Evolutionary conservation across 1,140 invertebrate genomes (phyloP), one percentile per base, ranked within the genome.

Genomic region (Drosophila micromelanica): DNA sequence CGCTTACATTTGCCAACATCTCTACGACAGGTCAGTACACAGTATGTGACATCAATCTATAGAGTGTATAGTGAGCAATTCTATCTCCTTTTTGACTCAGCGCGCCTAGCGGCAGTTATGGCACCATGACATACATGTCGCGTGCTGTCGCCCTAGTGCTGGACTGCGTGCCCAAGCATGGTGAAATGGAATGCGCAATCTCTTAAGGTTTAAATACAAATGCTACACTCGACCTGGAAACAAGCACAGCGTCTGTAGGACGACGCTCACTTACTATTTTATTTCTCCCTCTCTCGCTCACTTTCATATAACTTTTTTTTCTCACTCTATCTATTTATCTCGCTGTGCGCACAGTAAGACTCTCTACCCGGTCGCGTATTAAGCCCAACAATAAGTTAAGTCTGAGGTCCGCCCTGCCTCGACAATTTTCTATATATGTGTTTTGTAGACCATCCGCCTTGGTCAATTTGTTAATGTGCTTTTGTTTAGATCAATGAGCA

Each of bases 101-200:
- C 92, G 98, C 99, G 15, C 99, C 99, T 5, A 99, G 98, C 92
- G 99, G 99, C 43, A 96, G 96, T 87, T 99, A 95, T 93, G 99
- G 99, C 60, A 99, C 98, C 13, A 99, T 99, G 97, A 98, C 98
- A 1, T 99, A 99, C 86, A 95, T 99, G 80, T 97, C 98, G 30
- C 95, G 97, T 82, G 97, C 98, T 0, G 94, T 98, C 12, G 96
- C 96, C 42, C 92, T 94, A 0, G 93, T 95, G 15, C 93, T 98
- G 27, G 95, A 97, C 82, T 96, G 95, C 89, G 93, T 97, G 76
- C 96, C 96, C 2, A 94, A 95, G 78, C 94, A 96, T 73, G 95
- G 94, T 5, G 96, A 96, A 81, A 92, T 97, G 45, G 96, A 97
- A 90, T 98, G 97, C 91, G 94, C 95, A 71, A 94, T 97, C 74